Conservation (phyloP, 2,797 vertebrate species). For the Sebastes minor region DNA sequence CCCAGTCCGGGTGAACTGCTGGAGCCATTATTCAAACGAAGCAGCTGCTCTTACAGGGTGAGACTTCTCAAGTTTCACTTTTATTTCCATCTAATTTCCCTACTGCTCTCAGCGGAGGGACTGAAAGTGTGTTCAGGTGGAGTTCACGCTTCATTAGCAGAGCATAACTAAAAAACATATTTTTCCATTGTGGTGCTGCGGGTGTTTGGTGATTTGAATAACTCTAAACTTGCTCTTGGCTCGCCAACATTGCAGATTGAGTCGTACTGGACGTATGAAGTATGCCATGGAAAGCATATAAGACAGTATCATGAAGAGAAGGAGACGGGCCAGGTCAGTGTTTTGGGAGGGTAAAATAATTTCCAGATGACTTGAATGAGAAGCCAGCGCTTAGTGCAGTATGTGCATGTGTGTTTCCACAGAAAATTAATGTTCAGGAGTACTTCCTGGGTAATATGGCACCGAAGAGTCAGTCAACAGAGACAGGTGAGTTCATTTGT, state of each 20-base stretch:
- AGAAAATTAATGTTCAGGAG: slow-evolving; percentile 96
- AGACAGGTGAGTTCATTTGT: slow-evolving; percentile 81
- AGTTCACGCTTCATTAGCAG: not conserved
- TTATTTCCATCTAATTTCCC: not conserved
- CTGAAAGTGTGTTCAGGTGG: slow-evolving; percentile 3
- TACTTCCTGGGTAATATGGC: slow-evolving; percentile 92
- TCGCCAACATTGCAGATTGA: slow-evolving; percentile 87
- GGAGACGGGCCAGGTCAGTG: slow-evolving; percentile 93
- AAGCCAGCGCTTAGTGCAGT: not conserved
- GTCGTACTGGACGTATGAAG: slow-evolving; percentile 98
- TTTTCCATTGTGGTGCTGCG: not conserved
- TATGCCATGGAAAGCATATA: slow-evolving; percentile 96
- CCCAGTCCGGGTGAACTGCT: slow-evolving; percentile 87
- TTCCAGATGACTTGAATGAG: not conserved
- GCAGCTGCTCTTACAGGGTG: slow-evolving; percentile 98
- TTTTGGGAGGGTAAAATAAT: not conserved
- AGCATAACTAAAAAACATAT: not conserved
- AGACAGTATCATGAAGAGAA: slow-evolving; percentile 99
- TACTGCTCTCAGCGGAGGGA: not conserved
- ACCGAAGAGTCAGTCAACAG: slow-evolving; percentile 72
- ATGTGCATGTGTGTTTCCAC: slow-evolving; percentile 15
- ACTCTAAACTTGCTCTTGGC: not conserved
- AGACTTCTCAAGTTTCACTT: slow-evolving; percentile 47
- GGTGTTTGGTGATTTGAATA: not conserved
- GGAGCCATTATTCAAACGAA: slow-evolving; percentile 95